These are phyloP conservation scores for Sylvia atricapilla DNA, from an alignment of 2,113 vertebrate species.

Conservation along the genomic window DNA sequence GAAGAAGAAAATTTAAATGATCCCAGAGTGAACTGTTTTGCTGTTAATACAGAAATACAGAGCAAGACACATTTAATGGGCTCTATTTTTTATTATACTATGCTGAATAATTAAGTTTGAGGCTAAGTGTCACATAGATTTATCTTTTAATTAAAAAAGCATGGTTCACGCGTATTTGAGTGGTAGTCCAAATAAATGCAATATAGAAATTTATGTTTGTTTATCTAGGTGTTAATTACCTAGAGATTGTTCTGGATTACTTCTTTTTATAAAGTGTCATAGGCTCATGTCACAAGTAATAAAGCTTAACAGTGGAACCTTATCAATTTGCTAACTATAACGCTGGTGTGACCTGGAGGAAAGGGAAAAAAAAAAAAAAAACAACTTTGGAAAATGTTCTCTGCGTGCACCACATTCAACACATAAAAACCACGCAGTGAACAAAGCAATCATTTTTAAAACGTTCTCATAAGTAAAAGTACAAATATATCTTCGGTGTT, in stretches of 20 bases:
- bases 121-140: conserved; percentile 99
- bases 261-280: conserved; percentile 91
- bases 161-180: conserved; percentile 99
- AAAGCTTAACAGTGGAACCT: conserved; percentile 89
- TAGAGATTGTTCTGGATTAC: conserved; percentile 98
- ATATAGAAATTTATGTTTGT: conserved; percentile 99
- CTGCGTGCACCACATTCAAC: conserved; percentile 25
- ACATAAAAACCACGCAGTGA: conserved; percentile 46
- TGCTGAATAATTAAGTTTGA: conserved; percentile 99
- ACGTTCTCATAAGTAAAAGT: conserved; percentile 71
- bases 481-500: conserved; percentile 71
- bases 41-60: conserved; percentile 99
- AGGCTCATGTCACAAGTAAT: conserved; percentile 89
- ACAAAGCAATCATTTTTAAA: conserved; percentile 73
- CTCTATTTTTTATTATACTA: conserved; percentile 99
- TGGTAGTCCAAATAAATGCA: conserved; percentile 99
- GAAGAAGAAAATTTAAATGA: conserved; percentile 91
- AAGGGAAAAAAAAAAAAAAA: neutral
- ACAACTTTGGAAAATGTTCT: conserved; percentile 63
- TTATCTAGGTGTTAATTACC: conserved; percentile 99
- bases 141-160: conserved; percentile 99
- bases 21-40: conserved; percentile 94
- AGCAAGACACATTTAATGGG: conserved; percentile 99
- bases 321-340: conserved; percentile 81
- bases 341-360: conserved; percentile 67